Evolutionary conservation across 2,888 invertebrate species (phyloP).

Genomic region (Tachina grossa): DNA sequence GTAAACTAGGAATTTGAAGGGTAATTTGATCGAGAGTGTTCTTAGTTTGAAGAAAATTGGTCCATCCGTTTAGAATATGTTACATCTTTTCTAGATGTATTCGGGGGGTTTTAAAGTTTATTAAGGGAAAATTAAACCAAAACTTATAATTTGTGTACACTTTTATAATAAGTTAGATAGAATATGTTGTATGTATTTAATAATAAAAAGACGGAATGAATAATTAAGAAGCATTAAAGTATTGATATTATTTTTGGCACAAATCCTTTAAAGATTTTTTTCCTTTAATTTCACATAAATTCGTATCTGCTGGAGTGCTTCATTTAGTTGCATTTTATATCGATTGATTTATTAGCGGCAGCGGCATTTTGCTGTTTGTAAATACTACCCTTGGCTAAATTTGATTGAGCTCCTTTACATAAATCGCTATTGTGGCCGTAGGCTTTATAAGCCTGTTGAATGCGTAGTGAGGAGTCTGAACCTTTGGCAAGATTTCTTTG

Average conservation of each 20-base stretch:
- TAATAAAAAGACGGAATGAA: constrained; percentile 50
- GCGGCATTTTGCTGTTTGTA: constrained; percentile 86
- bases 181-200: constrained; percentile 40
- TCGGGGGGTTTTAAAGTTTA: too few species aligned
- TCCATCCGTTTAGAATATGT: too few species aligned
- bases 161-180: constrained; percentile 9
- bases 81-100: too few species aligned
- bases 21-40: too few species aligned
- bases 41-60: too few species aligned
- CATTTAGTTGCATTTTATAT: constrained; percentile 82
- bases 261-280: constrained; percentile 14
- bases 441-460: constrained; percentile 83
- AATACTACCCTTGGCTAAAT: constrained; percentile 90
- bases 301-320: background rate
- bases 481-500: constrained; percentile 84
- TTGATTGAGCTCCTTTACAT: constrained; percentile 88
- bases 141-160: background rate
- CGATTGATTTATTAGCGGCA: constrained; percentile 74
- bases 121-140: background rate
- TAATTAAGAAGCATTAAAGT: constrained; percentile 52
- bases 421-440: constrained; percentile 87
- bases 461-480: constrained; percentile 83
- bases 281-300: constrained; percentile 35
- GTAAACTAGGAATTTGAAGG: too few species aligned
- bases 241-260: constrained; percentile 47